Conservation (phyloP, 2,888 invertebrate species). For the Spodoptera littoralis region DNA sequence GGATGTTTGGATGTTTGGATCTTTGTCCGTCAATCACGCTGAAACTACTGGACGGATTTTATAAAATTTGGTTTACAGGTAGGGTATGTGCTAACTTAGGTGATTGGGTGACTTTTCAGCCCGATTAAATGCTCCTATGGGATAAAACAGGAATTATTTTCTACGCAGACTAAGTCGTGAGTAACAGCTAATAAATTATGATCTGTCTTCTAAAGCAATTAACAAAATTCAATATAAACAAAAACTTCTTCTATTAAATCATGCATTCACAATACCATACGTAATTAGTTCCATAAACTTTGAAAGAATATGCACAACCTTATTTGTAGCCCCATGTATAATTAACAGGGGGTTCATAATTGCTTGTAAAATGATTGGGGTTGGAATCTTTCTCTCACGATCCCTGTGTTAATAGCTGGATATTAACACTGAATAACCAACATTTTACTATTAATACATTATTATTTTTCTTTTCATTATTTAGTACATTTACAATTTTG, state of each 20-base stretch:
- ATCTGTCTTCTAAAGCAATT: too few species aligned
- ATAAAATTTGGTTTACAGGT: too few species aligned
- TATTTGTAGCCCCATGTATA: conserved; percentile 32
- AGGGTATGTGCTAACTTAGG: too few species aligned
- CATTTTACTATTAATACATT: not conserved
- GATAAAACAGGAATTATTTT: too few species aligned
- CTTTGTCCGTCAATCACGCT: too few species aligned
- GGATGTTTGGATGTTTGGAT: too few species aligned
- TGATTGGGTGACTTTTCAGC: too few species aligned
- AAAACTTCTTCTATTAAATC: not conserved
- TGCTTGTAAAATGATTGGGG: conserved; percentile 41
- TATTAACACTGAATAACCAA: not conserved
- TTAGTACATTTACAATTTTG: not conserved
- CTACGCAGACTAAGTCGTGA: too few species aligned
- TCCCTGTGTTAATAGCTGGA: not conserved
- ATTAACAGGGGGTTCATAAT: conserved; percentile 37
- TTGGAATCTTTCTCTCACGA: conserved; percentile 20
- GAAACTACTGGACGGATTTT: too few species aligned
- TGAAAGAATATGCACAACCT: conserved; percentile 16
- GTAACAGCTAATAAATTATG: too few species aligned
- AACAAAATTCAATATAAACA: too few species aligned
- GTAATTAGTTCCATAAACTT: conserved; percentile 27
- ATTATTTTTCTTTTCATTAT: not conserved
- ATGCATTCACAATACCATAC: conserved; percentile 7
- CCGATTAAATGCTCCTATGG: too few species aligned